Conservation (phyloP, 2,888 invertebrate genomes). For the Hipparchia semele region DNA sequence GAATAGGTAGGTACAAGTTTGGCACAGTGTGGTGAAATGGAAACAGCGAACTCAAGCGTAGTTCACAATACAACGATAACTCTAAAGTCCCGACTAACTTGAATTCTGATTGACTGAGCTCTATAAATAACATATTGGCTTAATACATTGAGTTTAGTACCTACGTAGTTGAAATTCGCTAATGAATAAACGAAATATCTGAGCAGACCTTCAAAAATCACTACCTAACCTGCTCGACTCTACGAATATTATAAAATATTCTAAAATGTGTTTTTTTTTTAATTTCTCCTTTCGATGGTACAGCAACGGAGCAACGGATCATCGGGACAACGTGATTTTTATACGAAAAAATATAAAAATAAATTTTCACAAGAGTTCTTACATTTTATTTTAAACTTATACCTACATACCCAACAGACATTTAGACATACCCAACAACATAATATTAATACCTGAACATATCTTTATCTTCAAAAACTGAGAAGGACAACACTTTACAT, state of each 20-base stretch:
- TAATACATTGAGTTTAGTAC: slow-evolving; percentile 9
- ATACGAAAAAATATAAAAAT: too few species aligned
- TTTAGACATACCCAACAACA: not conserved
- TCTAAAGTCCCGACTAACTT: slow-evolving; percentile 11
- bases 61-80: slow-evolving; percentile 17
- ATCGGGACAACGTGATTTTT: too few species aligned
- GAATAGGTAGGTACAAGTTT: slow-evolving; percentile 17
- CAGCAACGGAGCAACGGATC: too few species aligned
- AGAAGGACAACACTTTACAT: slow-evolving; percentile 16
- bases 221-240: too few species aligned
- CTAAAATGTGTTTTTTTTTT: too few species aligned
- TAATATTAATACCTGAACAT: not conserved
- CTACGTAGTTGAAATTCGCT: not conserved
- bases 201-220: too few species aligned
- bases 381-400: not conserved
- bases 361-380: not conserved
- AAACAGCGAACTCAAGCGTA: slow-evolving; percentile 9
- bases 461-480: slow-evolving; percentile 2
- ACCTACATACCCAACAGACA: not conserved
- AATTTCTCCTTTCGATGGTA: too few species aligned
- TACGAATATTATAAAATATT: too few species aligned
- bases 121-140: slow-evolving; percentile 10
- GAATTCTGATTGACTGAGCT: slow-evolving; percentile 15
- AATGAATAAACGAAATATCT: too few species aligned
- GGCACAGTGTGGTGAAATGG: slow-evolving; percentile 17